A percentile compares a stretch with the other conserved stretches of the same genome.
Conservation (phyloP, 2,797 vertebrate species). For the Xyrichtys novacula region DNA sequence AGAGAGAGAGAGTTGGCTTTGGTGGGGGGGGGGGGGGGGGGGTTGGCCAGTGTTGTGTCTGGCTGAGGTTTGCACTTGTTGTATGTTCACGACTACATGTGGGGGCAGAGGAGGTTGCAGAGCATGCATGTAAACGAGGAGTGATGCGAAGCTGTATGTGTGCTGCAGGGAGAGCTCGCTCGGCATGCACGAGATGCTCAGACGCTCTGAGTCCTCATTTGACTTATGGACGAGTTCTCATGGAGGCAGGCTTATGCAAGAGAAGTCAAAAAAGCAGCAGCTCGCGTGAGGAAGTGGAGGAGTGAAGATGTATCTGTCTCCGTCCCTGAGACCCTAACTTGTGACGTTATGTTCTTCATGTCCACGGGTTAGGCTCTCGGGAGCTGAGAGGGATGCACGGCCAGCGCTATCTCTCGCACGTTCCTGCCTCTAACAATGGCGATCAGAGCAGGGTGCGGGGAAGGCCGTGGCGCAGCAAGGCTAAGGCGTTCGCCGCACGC, state of each 20-base stretch:
- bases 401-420: constrained; percentile 76
- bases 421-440: constrained; percentile 70
- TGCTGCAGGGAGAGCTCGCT: constrained; percentile 11
- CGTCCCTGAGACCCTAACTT: constrained; percentile 99
- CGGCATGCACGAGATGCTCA: constrained; percentile 30
- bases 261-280: constrained; percentile 1
- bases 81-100: constrained; percentile 62
- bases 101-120: constrained; percentile 26
- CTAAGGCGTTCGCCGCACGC: constrained; percentile 49
- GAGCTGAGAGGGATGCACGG: constrained; percentile 95
- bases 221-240: constrained; percentile 33
- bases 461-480: constrained; percentile 62
- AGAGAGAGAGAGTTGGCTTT: constrained; percentile 1
- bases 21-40: constrained; percentile 30
- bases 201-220: constrained; percentile 46
- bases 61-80: constrained; percentile 82
- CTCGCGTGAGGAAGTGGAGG: constrained; percentile 9
- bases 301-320: constrained; percentile 90
- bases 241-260: not conserved
- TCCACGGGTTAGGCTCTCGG: constrained; percentile 99
- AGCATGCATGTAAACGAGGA: constrained; percentile 2
- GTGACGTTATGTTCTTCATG: constrained; percentile 98
- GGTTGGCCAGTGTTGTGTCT: constrained; percentile 84
- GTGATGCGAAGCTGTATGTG: constrained; percentile 2
- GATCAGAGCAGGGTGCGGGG: constrained; percentile 23